Conservation (phyloP, 2,888 invertebrate species). For the Onthophagus sagittarius region DNA sequence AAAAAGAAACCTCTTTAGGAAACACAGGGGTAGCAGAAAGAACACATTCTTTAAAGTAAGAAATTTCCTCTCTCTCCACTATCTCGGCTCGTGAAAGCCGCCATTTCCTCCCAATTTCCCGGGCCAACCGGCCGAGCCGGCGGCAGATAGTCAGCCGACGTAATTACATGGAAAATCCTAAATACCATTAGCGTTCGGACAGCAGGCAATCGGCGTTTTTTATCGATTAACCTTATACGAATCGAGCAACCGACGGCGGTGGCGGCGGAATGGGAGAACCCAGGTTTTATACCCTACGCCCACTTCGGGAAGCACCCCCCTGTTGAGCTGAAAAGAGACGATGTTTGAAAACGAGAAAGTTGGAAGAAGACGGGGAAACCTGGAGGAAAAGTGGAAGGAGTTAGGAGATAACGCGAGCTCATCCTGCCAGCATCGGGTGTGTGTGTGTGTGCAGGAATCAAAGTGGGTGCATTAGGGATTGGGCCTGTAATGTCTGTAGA, state of each 20-base stretch:
- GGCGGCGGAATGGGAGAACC: neutral
- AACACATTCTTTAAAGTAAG: neutral
- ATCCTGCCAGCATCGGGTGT: conserved; percentile 23
- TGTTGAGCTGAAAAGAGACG: neutral
- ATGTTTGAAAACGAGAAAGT: neutral
- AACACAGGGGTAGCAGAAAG: neutral
- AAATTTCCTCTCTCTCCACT: neutral
- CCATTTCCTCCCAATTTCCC: conserved; percentile 13
- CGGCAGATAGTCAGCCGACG: conserved; percentile 15
- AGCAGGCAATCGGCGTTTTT: conserved; percentile 22
- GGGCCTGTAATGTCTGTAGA: conserved; percentile 36
- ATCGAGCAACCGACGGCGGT: conserved; percentile 3
- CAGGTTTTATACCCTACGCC: conserved; percentile 1
- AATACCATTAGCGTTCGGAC: conserved; percentile 27
- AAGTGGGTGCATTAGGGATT: conserved; percentile 37
- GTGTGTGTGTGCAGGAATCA: conserved; percentile 34
- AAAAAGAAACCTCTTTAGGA: neutral
- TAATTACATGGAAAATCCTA: conserved; percentile 27
- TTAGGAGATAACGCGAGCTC: conserved; percentile 28
- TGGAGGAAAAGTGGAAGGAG: conserved; percentile 12
- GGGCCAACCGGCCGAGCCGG: conserved; percentile 3
- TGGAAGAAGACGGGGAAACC: neutral
- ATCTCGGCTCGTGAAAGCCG: conserved; percentile 4
- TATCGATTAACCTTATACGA: conserved; percentile 22
- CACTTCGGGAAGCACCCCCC: neutral